phyloP scores from a whole-genome alignment of 1,140 invertebrate genomes.

The Drosophila pseudoananassae region DNA sequence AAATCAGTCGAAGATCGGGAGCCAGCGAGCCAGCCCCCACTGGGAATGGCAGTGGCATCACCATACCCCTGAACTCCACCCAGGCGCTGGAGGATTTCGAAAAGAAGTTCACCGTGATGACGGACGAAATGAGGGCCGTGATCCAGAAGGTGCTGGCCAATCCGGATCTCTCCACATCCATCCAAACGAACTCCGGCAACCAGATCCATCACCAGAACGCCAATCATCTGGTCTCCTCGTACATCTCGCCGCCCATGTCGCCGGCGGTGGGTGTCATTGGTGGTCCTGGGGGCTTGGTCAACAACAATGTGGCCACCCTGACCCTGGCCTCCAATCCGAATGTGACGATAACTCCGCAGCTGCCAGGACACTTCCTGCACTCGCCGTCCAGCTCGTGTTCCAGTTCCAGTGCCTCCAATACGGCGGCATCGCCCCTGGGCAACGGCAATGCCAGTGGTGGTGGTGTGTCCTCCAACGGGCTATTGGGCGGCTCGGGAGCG shows the following conservation, averaged over 20 bases:
- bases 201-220: slow-evolving; percentile 6
- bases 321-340: slow-evolving; percentile 75
- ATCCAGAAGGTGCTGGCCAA: slow-evolving; percentile 82
- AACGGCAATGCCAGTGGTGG: slow-evolving; percentile 1
- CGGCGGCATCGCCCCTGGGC: slow-evolving; percentile 64
- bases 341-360: slow-evolving; percentile 77
- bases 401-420: slow-evolving; percentile 68
- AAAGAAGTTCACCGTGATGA: slow-evolving; percentile 80
- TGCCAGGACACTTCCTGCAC: slow-evolving; percentile 76
- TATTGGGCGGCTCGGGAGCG: background rate
- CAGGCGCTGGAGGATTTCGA: slow-evolving; percentile 78
- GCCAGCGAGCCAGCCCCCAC: slow-evolving; percentile 1
- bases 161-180: slow-evolving; percentile 80
- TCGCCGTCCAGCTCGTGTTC: slow-evolving; percentile 69
- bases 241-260: slow-evolving; percentile 82
- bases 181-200: slow-evolving; percentile 69
- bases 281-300: background rate
- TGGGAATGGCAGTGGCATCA: slow-evolving; percentile 37
- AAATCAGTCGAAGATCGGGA: slow-evolving; percentile 3
- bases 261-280: slow-evolving; percentile 53
- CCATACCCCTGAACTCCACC: slow-evolving; percentile 74
- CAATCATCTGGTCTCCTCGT: slow-evolving; percentile 58
- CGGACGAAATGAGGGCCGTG: slow-evolving; percentile 80
- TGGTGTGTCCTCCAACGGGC: background rate
- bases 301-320: slow-evolving; percentile 54